Conservation (phyloP, 2,113 vertebrate genomes). For the Penelope pileata region DNA sequence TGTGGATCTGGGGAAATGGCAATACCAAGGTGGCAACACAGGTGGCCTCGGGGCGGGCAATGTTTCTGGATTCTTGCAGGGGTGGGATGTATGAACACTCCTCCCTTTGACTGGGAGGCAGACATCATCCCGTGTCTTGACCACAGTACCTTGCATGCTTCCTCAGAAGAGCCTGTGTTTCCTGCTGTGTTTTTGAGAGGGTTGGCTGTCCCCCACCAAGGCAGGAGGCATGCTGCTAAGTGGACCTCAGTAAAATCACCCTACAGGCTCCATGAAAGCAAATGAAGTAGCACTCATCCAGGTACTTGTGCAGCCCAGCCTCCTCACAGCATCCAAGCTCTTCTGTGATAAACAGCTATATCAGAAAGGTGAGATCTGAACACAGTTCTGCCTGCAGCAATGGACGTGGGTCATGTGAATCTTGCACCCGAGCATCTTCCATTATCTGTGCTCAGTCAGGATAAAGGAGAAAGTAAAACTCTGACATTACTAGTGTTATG, state of each 20-base stretch:
- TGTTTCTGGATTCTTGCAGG: neutral
- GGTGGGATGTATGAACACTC: fast-evolving
- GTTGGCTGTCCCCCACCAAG: neutral
- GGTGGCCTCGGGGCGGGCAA: neutral
- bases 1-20: neutral
- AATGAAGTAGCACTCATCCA: neutral
- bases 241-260: neutral
- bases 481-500: neutral
- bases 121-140: neutral
- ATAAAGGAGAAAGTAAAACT: neutral
- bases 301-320: neutral
- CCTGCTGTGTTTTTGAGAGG: fast-evolving
- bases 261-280: neutral
- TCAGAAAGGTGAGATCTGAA: neutral
- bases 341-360: neutral
- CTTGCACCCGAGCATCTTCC: neutral
- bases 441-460: neutral
- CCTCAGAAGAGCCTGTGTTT: neutral
- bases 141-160: neutral
- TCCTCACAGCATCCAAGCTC: neutral
- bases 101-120: neutral
- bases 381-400: neutral
- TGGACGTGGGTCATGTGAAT: neutral
- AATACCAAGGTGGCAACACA: neutral
- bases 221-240: neutral